Percentiles rank a stretch among this genome's conserved stretches.
Conservation (phyloP, 2,113 vertebrate species). For the Columba livia region DNA sequence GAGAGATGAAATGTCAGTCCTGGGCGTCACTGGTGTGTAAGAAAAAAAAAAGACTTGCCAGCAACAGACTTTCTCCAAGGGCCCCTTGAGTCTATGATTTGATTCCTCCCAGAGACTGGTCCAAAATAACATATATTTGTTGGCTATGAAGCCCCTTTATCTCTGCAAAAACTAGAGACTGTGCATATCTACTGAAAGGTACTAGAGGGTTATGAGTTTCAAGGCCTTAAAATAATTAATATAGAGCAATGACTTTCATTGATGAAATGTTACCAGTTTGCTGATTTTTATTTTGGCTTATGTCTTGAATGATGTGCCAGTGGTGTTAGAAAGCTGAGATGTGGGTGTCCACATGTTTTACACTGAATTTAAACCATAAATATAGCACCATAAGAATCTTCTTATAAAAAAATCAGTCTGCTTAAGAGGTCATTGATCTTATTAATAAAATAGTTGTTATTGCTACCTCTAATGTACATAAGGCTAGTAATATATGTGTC, state of each 20-base stretch:
- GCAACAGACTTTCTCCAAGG: neutral
- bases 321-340: neutral
- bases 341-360: neutral
- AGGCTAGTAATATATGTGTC: neutral
- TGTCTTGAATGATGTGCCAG: neutral
- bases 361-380: neutral
- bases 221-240: neutral
- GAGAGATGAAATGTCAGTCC: neutral
- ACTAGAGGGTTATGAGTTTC: neutral
- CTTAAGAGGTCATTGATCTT: neutral
- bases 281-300: neutral
- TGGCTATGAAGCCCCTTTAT: neutral
- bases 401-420: neutral
- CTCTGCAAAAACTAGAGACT: neutral
- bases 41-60: neutral
- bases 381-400: neutral
- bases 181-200: neutral
- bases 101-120: neutral
- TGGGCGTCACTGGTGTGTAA: neutral
- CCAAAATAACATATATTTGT: neutral
- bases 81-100: neutral
- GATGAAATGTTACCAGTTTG: neutral
- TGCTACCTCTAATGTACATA: neutral
- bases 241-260: neutral
- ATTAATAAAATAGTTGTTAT: neutral